These are phyloP conservation scores for Coecobrya sp. DNA, from an alignment of 2,888 invertebrate genomes.

Conservation along the genomic window DNA sequence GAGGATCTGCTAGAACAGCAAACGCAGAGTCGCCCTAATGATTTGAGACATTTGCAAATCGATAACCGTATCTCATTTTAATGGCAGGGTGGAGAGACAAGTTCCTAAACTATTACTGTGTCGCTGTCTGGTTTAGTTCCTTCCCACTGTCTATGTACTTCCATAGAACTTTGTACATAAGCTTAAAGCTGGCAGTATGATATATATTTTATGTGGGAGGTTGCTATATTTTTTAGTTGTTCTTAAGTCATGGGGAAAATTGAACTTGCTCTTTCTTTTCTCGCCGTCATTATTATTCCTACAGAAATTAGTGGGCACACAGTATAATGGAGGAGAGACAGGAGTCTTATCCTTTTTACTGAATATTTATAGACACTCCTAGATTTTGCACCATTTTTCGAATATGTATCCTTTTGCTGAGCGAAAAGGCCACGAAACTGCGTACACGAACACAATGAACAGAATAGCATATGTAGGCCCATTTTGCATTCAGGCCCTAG, in stretches of 20 bases:
- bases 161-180: neutral
- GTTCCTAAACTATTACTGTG: conserved; percentile 44
- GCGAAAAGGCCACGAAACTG: neutral
- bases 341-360: neutral
- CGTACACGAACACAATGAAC: neutral
- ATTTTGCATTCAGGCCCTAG: conserved; percentile 46
- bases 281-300: conserved; percentile 56
- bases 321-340: neutral
- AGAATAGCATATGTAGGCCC: neutral
- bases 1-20: conserved; percentile 59
- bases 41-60: conserved; percentile 80
- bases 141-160: neutral
- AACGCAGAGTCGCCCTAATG: conserved; percentile 67
- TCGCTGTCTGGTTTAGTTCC: neutral
- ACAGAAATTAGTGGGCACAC: conserved; percentile 57
- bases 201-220: conserved; percentile 15
- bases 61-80: conserved; percentile 79
- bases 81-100: conserved; percentile 75
- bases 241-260: conserved; percentile 65
- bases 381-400: conserved; percentile 31
- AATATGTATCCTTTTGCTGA: neutral
- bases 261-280: conserved; percentile 57
- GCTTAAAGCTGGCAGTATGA: conserved; percentile 17
- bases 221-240: conserved; percentile 32
- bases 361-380: conserved; percentile 25